Conservation (phyloP, 2,797 vertebrate species). For the Graptemys geographica region DNA sequence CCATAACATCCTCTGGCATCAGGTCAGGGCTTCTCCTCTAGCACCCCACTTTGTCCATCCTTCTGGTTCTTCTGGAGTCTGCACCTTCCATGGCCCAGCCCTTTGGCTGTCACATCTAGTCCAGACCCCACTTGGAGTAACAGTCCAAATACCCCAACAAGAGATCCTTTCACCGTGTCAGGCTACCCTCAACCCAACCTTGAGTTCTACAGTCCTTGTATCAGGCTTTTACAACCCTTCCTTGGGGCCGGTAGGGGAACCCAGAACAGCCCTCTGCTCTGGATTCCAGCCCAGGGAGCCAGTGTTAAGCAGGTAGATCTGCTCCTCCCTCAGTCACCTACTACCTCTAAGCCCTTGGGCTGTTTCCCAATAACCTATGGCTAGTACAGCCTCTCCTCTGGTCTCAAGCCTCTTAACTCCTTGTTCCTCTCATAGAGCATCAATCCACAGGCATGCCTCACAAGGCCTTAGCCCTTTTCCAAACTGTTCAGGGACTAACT, state of each 20-base stretch:
- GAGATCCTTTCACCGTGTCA: background rate
- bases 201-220: background rate
- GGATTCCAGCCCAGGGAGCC: background rate
- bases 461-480: background rate
- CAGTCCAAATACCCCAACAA: background rate
- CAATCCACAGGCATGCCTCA: background rate
- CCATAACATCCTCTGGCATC: background rate
- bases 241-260: background rate
- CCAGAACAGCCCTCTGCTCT: background rate
- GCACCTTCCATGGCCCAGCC: too few species aligned
- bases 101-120: too few species aligned
- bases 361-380: background rate
- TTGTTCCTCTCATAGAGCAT: background rate
- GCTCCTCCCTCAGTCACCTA: background rate
- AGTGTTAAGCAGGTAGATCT: background rate
- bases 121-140: too few species aligned
- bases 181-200: background rate
- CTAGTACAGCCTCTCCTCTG: background rate
- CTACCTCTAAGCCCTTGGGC: too few species aligned
- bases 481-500: background rate
- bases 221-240: background rate
- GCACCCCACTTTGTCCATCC: too few species aligned
- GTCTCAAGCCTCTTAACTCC: background rate
- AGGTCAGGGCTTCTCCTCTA: too few species aligned
- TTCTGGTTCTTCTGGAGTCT: too few species aligned